Percentiles rank a stretch among this genome's conserved stretches.
Conservation (phyloP, 2,797 vertebrate genomes). For the Gallinago nigripennis region DNA sequence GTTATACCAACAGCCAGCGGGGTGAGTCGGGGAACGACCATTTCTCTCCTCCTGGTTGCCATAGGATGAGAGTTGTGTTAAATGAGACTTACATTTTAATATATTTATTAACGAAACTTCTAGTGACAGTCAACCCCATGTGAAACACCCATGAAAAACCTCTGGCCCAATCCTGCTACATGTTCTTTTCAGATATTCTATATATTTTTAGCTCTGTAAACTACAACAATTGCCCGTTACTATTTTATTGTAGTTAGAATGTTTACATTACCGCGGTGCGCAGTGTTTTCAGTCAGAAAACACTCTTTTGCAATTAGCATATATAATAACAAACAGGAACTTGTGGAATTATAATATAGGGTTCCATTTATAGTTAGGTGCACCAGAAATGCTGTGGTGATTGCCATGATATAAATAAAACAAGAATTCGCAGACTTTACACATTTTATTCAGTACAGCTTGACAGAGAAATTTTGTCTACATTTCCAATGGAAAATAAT, state of each 20-base stretch:
- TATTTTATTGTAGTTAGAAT: not conserved
- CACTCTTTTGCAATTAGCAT: not conserved
- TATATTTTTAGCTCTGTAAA: not conserved
- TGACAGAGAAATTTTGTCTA: not conserved
- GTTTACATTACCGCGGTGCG: not conserved
- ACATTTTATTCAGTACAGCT: not conserved
- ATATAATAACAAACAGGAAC: not conserved
- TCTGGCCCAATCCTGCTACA: not conserved
- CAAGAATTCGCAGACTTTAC: not conserved
- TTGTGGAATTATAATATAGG: conserved; percentile 5
- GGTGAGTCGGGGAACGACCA: not conserved
- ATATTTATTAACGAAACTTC: not conserved
- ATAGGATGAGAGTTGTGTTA: not conserved
- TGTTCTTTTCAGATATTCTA: not conserved
- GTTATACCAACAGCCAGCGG: not conserved
- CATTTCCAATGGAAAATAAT: not conserved
- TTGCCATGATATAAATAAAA: conserved; percentile 4
- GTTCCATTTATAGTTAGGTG: conserved; percentile 23
- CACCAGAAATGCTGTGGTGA: not conserved
- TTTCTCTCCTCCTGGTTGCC: not conserved
- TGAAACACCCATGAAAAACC: not conserved
- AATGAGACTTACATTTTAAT: not conserved
- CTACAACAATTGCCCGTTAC: not conserved
- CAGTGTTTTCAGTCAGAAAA: conserved; percentile 1
- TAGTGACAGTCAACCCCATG: not conserved